Evolutionary conservation across 2,797 vertebrate genomes (phyloP).

Genomic region (Danio kyathit): DNA sequence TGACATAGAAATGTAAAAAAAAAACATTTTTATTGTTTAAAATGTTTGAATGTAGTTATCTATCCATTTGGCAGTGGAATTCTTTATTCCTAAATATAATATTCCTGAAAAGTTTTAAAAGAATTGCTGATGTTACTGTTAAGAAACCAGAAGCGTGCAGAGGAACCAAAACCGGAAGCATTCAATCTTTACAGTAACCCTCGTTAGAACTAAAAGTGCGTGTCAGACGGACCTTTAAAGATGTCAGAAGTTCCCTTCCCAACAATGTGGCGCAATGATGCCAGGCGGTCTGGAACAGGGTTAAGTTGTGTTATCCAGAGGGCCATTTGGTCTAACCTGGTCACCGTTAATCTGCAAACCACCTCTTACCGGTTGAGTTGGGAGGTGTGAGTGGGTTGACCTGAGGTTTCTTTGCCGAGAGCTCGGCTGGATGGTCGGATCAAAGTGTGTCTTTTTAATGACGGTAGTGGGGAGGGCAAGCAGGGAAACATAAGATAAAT

Average conservation of each 20-base stretch:
- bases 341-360: conserved; percentile 5
- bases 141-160: neutral
- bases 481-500: conserved; percentile 79
- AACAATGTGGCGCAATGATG: conserved; percentile 8
- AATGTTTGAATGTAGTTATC: neutral
- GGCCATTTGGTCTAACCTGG: conserved; percentile 21
- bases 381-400: conserved; percentile 20
- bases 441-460: conserved; percentile 76
- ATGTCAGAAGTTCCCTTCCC: conserved; percentile 9
- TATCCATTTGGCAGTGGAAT: neutral
- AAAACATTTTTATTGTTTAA: neutral
- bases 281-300: conserved; percentile 11
- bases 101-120: neutral
- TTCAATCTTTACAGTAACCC: neutral
- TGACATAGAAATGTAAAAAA: neutral
- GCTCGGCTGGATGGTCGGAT: conserved; percentile 70
- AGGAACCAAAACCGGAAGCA: neutral
- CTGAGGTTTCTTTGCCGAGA: conserved; percentile 39
- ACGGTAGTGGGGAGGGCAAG: conserved; percentile 52
- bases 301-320: conserved; percentile 3
- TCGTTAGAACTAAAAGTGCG: neutral
- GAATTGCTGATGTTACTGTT: neutral
- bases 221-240: neutral
- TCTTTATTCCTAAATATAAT: neutral
- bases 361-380: neutral